Conservation (phyloP, 2,113 vertebrate species). For the Neolamprologus kungweensis region DNA sequence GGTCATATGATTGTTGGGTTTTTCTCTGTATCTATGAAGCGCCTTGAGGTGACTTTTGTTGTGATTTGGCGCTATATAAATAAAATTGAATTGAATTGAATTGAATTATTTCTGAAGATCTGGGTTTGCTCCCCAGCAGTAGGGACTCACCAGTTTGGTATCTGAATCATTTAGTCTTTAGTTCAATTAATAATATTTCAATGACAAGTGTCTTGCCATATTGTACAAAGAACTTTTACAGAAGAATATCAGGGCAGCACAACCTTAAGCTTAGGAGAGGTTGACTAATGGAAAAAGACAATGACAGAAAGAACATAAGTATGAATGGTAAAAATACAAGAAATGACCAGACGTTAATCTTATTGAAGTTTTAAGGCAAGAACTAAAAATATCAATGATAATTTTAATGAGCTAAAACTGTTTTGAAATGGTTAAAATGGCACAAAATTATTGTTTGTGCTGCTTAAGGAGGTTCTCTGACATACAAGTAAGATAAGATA, state of each 20-base stretch:
- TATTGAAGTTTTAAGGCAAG: background rate
- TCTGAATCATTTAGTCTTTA: background rate
- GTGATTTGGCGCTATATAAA: too few species aligned
- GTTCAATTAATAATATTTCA: background rate
- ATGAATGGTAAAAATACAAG: background rate
- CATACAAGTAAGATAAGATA: accelerated
- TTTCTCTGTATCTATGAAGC: too few species aligned
- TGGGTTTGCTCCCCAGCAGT: background rate
- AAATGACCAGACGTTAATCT: accelerated
- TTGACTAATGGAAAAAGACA: background rate
- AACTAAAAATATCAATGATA: background rate
- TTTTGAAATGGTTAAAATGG: background rate
- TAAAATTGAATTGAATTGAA: too few species aligned
- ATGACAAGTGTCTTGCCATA: background rate
- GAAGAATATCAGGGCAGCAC: background rate
- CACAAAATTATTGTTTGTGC: background rate
- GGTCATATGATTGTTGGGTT: too few species aligned
- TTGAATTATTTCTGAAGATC: background rate
- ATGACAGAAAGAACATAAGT: background rate
- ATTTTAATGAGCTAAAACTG: background rate
- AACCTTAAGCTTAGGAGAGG: background rate
- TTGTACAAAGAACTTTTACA: background rate
- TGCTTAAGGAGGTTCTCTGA: background rate
- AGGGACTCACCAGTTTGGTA: background rate
- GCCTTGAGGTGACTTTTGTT: too few species aligned